Conservation (phyloP, 2,797 vertebrate species). For the Otolemur crassicaudatus region DNA sequence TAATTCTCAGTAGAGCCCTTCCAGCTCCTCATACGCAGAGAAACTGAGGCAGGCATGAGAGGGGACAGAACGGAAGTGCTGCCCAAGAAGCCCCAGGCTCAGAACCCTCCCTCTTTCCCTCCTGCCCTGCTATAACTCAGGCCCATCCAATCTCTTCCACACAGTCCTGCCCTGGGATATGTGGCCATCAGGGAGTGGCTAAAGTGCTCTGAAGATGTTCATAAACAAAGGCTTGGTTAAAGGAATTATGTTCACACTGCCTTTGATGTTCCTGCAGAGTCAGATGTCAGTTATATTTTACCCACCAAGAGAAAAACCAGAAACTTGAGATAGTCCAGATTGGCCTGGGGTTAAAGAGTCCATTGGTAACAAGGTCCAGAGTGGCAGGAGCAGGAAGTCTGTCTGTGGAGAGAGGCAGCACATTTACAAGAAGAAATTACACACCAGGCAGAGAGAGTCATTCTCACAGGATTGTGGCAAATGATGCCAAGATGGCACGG, state of each 20-base stretch:
- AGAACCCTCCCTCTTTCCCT: background rate
- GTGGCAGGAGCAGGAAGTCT: background rate
- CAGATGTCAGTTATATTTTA: conserved; percentile 17
- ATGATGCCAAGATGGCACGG: background rate
- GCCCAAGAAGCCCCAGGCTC: background rate
- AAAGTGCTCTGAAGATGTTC: background rate
- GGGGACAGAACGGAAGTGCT: background rate
- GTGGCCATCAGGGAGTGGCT: background rate
- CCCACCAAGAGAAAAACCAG: background rate
- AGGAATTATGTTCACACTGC: background rate
- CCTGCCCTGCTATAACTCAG: background rate
- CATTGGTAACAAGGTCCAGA: background rate
- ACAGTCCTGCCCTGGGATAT: background rate
- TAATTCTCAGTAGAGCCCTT: conserved; percentile 32
- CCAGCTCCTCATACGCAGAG: background rate
- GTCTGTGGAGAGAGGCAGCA: background rate
- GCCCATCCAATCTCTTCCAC: background rate
- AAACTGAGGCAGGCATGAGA: conserved; percentile 61
- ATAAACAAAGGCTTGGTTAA: conserved; percentile 2
- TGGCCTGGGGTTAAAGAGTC: background rate
- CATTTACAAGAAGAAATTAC: background rate
- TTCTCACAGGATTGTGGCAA: rapidly evolving
- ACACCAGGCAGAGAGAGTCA: background rate
- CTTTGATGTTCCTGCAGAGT: background rate
- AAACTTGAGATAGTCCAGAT: background rate